Percentiles rank a stretch among this genome's conserved stretches.
These are phyloP conservation scores for Acanthopagrus latus DNA, from an alignment of 2,797 vertebrate genomes.

Conservation along the genomic window DNA sequence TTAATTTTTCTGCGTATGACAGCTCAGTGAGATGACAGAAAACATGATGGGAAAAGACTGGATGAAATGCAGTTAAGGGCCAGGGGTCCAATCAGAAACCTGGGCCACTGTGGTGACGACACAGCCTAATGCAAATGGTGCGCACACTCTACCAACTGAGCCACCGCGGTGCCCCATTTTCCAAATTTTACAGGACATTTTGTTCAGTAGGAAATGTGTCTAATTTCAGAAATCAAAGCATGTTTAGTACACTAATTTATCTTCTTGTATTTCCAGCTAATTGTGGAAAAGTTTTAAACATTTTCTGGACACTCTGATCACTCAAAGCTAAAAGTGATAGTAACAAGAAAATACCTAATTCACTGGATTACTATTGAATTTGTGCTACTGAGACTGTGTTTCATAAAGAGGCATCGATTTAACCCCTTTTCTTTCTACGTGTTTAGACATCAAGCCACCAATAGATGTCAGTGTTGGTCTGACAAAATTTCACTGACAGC, in stretches of 20 bases:
- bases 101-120: no score
- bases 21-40: no score
- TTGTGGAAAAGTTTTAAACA: not conserved
- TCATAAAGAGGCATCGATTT: not conserved
- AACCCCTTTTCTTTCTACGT: not conserved
- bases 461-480: conserved; percentile 84
- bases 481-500: conserved; percentile 24
- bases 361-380: not conserved
- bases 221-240: not conserved
- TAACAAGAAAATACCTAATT: no score
- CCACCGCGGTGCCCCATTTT: not conserved
- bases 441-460: conserved; percentile 62
- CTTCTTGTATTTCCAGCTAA: not conserved
- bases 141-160: no score
- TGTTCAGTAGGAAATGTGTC: not conserved
- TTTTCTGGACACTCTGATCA: not conserved
- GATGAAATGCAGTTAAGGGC: no score
- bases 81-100: no score
- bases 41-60: no score
- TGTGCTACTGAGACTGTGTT: not conserved
- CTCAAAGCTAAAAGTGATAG: no score
- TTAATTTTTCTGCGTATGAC: no score
- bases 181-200: not conserved
- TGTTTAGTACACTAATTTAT: not conserved
- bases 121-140: no score